A percentile compares a stretch with the other conserved stretches of the same genome.
These are phyloP conservation scores for Thalassaphorura encarpata DNA, from an alignment of 1,140 invertebrate genomes.

Conservation along the genomic window DNA sequence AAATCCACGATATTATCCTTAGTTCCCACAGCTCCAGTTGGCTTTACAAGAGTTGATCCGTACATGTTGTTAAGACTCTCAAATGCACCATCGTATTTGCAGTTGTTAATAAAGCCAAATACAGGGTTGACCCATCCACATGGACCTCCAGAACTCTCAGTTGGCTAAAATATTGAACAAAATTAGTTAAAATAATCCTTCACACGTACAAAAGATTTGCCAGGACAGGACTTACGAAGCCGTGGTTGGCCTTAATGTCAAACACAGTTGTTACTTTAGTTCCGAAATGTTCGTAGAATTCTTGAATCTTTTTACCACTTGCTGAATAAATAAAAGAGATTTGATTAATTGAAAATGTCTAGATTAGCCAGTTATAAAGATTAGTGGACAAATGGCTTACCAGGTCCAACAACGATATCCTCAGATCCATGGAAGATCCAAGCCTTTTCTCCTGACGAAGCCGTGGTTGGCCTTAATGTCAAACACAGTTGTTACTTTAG, in stretches of 20 bases:
- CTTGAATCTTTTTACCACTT: neutral
- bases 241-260: neutral
- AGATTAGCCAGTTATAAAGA: too few species aligned
- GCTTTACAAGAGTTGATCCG: conserved; percentile 20
- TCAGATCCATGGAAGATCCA: conserved; percentile 35
- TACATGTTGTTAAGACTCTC: conserved; percentile 37
- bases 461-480: conserved; percentile 14
- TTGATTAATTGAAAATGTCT: too few species aligned
- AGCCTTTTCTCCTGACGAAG: conserved; percentile 33
- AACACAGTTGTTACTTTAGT: neutral
- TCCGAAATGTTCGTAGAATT: neutral
- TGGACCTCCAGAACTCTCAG: neutral
- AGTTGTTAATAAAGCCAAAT: conserved; percentile 27
- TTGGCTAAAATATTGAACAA: too few species aligned
- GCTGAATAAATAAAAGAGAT: too few species aligned
- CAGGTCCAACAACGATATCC: conserved; percentile 31
- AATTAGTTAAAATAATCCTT: too few species aligned
- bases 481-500: neutral
- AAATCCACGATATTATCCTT: conserved; percentile 19
- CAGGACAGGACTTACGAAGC: too few species aligned
- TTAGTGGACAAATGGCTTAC: too few species aligned
- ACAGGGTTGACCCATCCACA: neutral
- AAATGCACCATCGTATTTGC: conserved; percentile 37
- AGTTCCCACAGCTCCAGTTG: neutral
- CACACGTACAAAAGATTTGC: too few species aligned